These are phyloP conservation scores for Pycnonotus jocosus DNA, from an alignment of 2,113 vertebrate species.

Conservation along the genomic window DNA sequence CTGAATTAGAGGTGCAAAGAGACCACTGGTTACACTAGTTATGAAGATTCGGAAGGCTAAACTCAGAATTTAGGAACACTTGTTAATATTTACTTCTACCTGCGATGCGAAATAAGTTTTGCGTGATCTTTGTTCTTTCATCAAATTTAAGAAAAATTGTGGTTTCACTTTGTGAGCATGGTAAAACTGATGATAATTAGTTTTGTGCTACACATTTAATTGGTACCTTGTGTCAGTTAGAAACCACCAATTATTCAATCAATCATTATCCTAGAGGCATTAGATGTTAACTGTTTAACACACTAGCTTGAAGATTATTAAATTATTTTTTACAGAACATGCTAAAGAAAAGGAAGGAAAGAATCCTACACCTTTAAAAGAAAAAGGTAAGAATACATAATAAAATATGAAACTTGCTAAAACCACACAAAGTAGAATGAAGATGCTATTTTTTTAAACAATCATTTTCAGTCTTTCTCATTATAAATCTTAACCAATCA, in stretches of 20 bases:
- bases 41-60: not conserved
- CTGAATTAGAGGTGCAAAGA: not conserved
- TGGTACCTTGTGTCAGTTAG: not conserved
- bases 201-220: not conserved
- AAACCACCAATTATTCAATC: not conserved
- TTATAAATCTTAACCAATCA: not conserved
- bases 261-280: not conserved
- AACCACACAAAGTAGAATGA: not conserved
- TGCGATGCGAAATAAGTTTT: not conserved
- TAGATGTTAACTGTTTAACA: not conserved
- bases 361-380: slow-evolving; percentile 17
- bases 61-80: not conserved
- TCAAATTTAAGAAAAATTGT: not conserved
- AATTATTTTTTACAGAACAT: not conserved
- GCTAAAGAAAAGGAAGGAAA: slow-evolving; percentile 32
- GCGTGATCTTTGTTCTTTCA: not conserved
- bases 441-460: not conserved
- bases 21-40: not conserved
- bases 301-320: not conserved
- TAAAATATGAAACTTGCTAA: not conserved
- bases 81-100: not conserved
- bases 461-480: not conserved
- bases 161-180: not conserved
- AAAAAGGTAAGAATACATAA: slow-evolving; percentile 25
- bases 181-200: not conserved